phyloP scores from a whole-genome alignment of 2,113 vertebrate genomes.

The Lethenteron reissneri region DNA sequence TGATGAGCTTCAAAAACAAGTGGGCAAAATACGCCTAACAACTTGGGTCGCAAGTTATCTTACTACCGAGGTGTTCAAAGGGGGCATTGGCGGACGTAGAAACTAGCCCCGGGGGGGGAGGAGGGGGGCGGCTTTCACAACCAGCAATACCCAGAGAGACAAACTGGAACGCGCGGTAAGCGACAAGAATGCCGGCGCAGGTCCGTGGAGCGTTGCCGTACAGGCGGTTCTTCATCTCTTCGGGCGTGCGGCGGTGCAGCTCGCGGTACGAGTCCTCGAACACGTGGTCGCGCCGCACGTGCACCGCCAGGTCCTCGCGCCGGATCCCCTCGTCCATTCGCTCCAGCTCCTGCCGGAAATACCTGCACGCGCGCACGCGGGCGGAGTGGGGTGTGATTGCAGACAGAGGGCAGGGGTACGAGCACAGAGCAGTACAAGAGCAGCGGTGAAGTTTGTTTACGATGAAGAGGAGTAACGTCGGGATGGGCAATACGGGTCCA shows the following conservation, averaged over 20 bases:
- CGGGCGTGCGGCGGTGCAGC: constrained; percentile 72
- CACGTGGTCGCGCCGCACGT: constrained; percentile 70
- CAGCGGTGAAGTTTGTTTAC: no score
- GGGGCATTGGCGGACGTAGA: no score
- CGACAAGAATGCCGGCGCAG: not conserved
- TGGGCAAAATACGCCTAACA: no score
- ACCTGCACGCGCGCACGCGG: constrained; percentile 23
- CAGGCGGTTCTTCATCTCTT: constrained; percentile 92
- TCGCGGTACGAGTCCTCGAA: constrained; percentile 85
- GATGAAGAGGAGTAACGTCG: no score
- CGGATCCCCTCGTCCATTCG: constrained; percentile 64
- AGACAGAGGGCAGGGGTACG: not conserved
- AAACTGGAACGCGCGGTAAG: no score
- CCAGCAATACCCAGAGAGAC: no score
- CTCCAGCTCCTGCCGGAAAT: constrained; percentile 76
- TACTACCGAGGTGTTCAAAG: no score
- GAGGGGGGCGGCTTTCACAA: no score
- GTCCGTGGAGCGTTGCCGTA: constrained; percentile 18
- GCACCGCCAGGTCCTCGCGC: constrained; percentile 81
- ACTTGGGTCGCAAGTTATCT: no score
- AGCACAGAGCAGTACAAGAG: not conserved
- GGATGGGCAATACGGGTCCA: no score
- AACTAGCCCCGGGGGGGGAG: no score
- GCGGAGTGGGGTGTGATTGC: not conserved
- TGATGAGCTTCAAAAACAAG: no score